These are phyloP conservation scores for Hetaerina titia DNA, from an alignment of 2,888 invertebrate species.

Conservation along the genomic window DNA sequence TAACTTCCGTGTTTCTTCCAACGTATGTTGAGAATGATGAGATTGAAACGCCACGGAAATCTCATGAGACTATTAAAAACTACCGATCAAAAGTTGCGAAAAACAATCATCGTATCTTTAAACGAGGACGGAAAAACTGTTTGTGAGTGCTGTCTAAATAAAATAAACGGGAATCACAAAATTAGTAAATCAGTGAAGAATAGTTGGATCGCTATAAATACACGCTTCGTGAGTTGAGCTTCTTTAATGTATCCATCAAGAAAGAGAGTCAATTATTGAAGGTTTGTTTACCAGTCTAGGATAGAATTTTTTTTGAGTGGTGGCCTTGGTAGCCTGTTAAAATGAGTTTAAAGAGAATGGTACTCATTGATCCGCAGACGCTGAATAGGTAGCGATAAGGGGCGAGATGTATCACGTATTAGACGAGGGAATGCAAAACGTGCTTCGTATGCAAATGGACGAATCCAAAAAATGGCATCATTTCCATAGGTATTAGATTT, in stretches of 20 bases:
- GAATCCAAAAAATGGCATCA: neutral
- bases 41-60: neutral
- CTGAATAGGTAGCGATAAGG: neutral
- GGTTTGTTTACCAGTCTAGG: neutral
- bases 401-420: neutral
- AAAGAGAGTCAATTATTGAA: neutral
- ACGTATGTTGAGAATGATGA: neutral
- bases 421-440: neutral
- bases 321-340: neutral
- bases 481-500: neutral
- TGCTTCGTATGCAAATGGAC: neutral
- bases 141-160: slow-evolving; percentile 40
- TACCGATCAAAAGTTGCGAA: neutral
- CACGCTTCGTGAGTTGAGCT: neutral
- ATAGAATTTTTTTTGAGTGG: neutral
- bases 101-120: neutral
- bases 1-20: neutral
- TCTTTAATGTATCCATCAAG: neutral
- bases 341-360: neutral
- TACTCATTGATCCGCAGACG: neutral
- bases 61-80: neutral
- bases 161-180: neutral
- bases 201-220: neutral
- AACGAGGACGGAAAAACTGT: neutral
- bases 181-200: neutral